Evolutionary conservation across 1,140 invertebrate genomes (phyloP), one percentile per base, ranked within the genome.

Genomic region (Potamilus streckersoni): DNA sequence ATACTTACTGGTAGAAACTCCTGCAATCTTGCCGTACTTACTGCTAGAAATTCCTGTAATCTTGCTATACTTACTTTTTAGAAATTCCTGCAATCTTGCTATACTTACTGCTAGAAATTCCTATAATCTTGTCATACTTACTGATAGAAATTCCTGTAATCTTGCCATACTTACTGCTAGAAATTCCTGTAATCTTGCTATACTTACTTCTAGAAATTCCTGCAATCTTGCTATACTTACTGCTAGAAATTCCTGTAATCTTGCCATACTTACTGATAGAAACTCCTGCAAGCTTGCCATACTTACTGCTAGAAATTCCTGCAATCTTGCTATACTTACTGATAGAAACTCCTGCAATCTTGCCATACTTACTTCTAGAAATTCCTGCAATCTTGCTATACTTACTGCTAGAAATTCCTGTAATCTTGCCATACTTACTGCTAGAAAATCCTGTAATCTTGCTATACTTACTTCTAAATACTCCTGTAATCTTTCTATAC

Each of bases 231-330:
- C 97, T 86, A 81, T 61, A 85, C 89, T 90, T 90, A 94, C 93
- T 5, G 98, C 98, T 69, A 99, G 90, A 88, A 99, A 99, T 89
- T 99, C 98, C 85, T 99, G 98, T 93, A 99, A 96, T 76, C 98
- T 93, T 85, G 98, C 97, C 27, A 27, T 27, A 27, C 27, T 27
- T 27, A 27, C 27, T 27, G 27, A 1, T 27, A 27, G 1, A 27
- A 27, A 27, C 27, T 27, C 27, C 27, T 27, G 27, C 27, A 27
- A 27, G 1, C 27, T 27, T 38, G 3, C 38, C 38, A 81, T 61
- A 85, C 89, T 90, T 90, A 94, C 93, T 5, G 98, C 98, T 69
- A 99, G 90, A 88, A 99, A 99, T 89, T 99, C 98, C 85, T 99
- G 98, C 93, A 99, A 96, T 76, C 98, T 93, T 85, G 98, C 97